Conservation (phyloP, 1,140 invertebrate genomes). For the Melipona quadrifasciata region DNA sequence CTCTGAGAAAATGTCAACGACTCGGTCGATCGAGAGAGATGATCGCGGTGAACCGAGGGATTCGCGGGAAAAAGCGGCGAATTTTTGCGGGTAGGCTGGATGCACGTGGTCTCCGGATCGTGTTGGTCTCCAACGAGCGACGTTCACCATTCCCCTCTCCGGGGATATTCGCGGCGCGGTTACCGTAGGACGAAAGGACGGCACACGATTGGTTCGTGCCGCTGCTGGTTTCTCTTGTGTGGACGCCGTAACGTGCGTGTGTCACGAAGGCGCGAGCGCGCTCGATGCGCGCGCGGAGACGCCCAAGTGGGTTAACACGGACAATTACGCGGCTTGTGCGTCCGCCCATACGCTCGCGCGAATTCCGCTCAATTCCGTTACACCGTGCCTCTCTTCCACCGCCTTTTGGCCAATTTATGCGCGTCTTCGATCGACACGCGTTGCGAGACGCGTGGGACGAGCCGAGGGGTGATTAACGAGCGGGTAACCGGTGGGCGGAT, state of each 20-base stretch:
- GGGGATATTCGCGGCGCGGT: constrained; percentile 29
- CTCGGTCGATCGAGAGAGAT: not conserved
- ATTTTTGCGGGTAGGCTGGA: constrained; percentile 18
- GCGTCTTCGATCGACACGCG: not conserved
- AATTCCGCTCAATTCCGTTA: constrained; percentile 68
- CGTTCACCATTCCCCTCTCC: constrained; percentile 30
- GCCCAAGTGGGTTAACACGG: constrained; percentile 74
- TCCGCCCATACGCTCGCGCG: constrained; percentile 62
- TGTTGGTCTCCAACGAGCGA: constrained; percentile 21
- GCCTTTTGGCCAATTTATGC: not conserved
- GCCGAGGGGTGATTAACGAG: not conserved
- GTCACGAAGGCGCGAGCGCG: constrained; percentile 59
- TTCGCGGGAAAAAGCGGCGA: not conserved
- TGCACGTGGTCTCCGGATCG: constrained; percentile 21
- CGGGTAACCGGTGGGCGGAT: not conserved
- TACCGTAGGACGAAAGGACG: constrained; percentile 42
- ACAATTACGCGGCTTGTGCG: constrained; percentile 69
- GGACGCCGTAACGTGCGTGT: constrained; percentile 27
- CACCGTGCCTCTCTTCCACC: constrained; percentile 21
- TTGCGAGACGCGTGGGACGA: not conserved
- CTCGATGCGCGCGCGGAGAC: constrained; percentile 66
- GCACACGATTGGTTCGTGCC: constrained; percentile 56
- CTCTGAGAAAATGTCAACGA: not conserved
- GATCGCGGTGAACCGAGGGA: not conserved
- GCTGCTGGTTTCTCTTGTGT: constrained; percentile 10